phyloP scores from a whole-genome alignment of 2,888 invertebrate genomes.

The Sphaerolaimus hirsutus region DNA sequence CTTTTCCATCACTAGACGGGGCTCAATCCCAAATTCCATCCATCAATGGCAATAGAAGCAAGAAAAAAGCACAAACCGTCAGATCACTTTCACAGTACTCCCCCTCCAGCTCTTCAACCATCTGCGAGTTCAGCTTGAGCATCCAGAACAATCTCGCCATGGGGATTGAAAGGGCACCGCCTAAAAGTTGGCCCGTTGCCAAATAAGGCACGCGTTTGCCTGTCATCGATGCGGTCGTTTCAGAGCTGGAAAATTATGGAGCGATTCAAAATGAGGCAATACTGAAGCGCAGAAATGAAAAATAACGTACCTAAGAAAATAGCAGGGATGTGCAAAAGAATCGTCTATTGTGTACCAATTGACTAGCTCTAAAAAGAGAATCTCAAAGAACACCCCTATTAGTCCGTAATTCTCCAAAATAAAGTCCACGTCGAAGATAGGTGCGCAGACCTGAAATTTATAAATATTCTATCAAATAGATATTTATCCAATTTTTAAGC shows the following conservation, averaged over 20 bases:
- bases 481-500: too few species aligned
- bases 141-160: constrained; percentile 1
- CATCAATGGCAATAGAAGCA: too few species aligned
- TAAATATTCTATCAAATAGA: too few species aligned
- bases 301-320: neutral
- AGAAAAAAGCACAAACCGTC: constrained; percentile 3
- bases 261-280: too few species aligned
- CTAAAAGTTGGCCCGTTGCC: neutral
- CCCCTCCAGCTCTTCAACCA: neutral
- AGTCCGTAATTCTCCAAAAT: constrained; percentile 1
- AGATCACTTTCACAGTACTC: constrained; percentile 1
- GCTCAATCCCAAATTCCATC: too few species aligned
- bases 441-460: too few species aligned
- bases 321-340: neutral
- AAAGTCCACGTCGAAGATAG: constrained; percentile 4
- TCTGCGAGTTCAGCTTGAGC: neutral
- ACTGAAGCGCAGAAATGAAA: too few species aligned
- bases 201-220: neutral
- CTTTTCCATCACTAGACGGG: too few species aligned
- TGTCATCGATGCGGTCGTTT: neutral
- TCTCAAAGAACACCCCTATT: constrained; percentile 2
- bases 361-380: neutral
- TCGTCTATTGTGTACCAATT: constrained; percentile 2
- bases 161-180: neutral
- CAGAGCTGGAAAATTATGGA: too few species aligned